These are phyloP conservation scores for Pseudolaguvia tuberculata DNA, from an alignment of 2,113 vertebrate species.

Conservation along the genomic window DNA sequence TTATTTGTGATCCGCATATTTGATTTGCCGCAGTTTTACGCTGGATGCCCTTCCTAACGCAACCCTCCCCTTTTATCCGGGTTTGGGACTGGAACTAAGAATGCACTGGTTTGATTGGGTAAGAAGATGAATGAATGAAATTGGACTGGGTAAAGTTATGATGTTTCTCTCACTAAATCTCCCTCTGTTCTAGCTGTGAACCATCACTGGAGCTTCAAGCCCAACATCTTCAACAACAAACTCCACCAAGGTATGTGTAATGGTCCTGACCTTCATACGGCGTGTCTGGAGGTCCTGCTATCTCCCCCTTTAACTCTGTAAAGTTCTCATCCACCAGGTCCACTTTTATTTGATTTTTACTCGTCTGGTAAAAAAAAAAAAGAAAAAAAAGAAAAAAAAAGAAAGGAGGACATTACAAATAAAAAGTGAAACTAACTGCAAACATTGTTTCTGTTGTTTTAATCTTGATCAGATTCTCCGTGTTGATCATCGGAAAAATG, in stretches of 20 bases:
- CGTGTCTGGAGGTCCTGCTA: constrained; percentile 97
- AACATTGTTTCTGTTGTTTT: background rate
- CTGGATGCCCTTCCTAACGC: too few species aligned
- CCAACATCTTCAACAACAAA: too few species aligned
- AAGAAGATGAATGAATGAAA: too few species aligned
- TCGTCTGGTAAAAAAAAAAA: constrained; percentile 80
- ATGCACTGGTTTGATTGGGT: too few species aligned
- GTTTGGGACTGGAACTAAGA: too few species aligned
- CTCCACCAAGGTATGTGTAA: background rate
- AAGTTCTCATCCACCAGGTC: constrained; percentile 99
- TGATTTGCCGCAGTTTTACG: too few species aligned
- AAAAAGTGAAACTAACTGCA: background rate
- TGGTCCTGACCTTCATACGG: constrained; percentile 90
- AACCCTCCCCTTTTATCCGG: too few species aligned
- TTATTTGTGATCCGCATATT: too few species aligned
- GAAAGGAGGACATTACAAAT: constrained; percentile 56
- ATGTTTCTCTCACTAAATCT: too few species aligned
- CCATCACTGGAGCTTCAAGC: too few species aligned
- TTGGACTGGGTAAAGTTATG: too few species aligned
- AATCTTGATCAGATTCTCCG: background rate
- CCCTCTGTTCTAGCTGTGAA: too few species aligned
- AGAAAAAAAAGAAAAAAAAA: constrained; percentile 71
- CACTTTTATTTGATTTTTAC: constrained; percentile 99
- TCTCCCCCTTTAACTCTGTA: constrained; percentile 98
- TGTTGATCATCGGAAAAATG: background rate